Base-by-base conservation (phyloP, 2,888 invertebrate species). In the Platycheirus rosarum region DNA sequence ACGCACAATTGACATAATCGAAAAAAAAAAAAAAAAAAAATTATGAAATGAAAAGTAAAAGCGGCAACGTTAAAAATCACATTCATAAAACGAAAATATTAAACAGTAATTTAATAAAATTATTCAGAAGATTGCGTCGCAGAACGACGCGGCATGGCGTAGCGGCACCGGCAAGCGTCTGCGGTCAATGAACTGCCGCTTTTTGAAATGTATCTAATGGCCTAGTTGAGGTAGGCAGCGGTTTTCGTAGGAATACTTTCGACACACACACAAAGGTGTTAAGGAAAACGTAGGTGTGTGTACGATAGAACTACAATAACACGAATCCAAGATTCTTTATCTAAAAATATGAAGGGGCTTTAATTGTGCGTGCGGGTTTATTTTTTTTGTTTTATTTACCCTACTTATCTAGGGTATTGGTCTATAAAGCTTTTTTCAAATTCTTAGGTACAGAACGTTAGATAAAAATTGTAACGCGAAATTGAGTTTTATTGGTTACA, bases 221-320 rank as follows among this genome's bases (percentile, higher is more conserved):
- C 82, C 77, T 82, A 82, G 82, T 82, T 82, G 82, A 77, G 82
- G 82, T 82, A 82, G 82, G 77, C 82, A 77, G 68, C 74, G 79
- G 55, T 65, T 78, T 79, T 48, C 8, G 46, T 75, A 70, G 49
- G 66, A 60, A 71, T 46, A 68, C 26, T 55, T 57, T 55, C 51
- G 18, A 68, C 63, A 63, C 66, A 42, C 51, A 51, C 44, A n/a
- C n/a, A n/a, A 37, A 44, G 16, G 49, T 29, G 6, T 8, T 29
- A 42, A 11, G 26, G 32, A 40, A 48, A 76, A 53, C 35, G 66
- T 82, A 73, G 68, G 73, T 82, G 82, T 82, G 82, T 73, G 82
- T 68, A n/a, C n/a, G n/a, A n/a, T n/a, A 66, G 49, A 73, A 77
- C 77, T 77, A 82, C 63, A 77, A 82, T 55, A 80, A 71, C 42